Conservation (phyloP, 2,113 vertebrate species). For the Corythoichthys intestinalis region DNA sequence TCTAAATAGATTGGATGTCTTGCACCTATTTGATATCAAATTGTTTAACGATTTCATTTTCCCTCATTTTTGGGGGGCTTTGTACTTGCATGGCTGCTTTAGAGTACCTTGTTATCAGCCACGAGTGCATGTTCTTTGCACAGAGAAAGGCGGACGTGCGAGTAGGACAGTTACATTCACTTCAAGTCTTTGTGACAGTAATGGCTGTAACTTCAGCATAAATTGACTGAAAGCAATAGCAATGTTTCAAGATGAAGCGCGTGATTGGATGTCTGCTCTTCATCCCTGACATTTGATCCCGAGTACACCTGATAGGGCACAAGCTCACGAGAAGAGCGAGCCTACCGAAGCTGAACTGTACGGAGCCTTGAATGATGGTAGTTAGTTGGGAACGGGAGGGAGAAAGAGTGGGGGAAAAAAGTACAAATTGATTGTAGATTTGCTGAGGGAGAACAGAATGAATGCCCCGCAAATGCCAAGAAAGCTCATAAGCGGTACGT, state of each 20-base stretch:
- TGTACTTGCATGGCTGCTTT: too few species aligned
- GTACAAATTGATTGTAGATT: constrained; percentile 54
- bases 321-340: constrained; percentile 31
- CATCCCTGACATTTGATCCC: constrained; percentile 54
- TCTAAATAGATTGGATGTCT: too few species aligned
- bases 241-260: constrained; percentile 11
- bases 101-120: too few species aligned
- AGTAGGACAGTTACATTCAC: too few species aligned
- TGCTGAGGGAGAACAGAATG: constrained; percentile 36
- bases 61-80: too few species aligned
- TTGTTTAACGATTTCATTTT: too few species aligned
- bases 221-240: too few species aligned
- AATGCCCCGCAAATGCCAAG: constrained; percentile 50
- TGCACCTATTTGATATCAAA: too few species aligned
- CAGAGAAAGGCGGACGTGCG: too few species aligned
- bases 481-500: constrained; percentile 23
- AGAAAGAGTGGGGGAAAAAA: neutral
- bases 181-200: too few species aligned
- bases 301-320: constrained; percentile 53
- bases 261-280: constrained; percentile 36
- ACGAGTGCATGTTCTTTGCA: too few species aligned
- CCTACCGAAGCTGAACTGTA: constrained; percentile 33
- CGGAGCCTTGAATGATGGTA: constrained; percentile 18
- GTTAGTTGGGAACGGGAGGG: constrained; percentile 42
- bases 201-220: too few species aligned